Conservation (phyloP, 2,888 invertebrate species). For the Dinocampus coccinellae region DNA sequence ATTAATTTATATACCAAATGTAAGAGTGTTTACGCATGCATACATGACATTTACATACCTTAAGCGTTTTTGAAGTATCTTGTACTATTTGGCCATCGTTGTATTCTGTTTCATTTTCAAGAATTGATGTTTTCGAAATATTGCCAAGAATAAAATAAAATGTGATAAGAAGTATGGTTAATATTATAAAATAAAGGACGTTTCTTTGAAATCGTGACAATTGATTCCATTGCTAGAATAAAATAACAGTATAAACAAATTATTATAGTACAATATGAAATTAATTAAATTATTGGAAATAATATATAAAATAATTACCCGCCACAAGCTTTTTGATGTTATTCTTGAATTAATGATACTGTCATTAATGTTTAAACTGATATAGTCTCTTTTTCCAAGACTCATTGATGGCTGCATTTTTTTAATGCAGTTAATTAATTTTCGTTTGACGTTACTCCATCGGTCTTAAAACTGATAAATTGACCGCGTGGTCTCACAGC, state of each 20-base stretch:
- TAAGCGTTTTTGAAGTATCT: conserved; percentile 54
- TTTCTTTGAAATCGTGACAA: conserved; percentile 87
- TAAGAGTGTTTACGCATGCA: background rate
- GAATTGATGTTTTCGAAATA: conserved; percentile 56
- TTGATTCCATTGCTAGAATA: conserved; percentile 86
- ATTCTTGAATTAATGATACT: conserved; percentile 45
- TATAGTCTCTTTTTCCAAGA: conserved; percentile 59
- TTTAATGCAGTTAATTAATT: conserved; percentile 31
- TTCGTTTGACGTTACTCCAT: conserved; percentile 11
- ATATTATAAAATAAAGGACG: conserved; percentile 76
- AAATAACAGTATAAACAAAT: conserved; percentile 41
- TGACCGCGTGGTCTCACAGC: background rate
- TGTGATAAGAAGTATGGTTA: conserved; percentile 73
- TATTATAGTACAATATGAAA: background rate
- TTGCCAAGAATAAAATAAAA: conserved; percentile 75
- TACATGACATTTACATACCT: conserved; percentile 44
- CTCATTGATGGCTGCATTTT: conserved; percentile 62
- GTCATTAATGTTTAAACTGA: conserved; percentile 65
- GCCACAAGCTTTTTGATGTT: conserved; percentile 68
- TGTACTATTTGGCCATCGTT: conserved; percentile 52
- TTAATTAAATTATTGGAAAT: background rate
- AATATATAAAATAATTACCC: conserved; percentile 57
- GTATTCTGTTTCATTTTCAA: conserved; percentile 62
- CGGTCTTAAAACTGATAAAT: background rate
- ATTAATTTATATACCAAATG: background rate